Percentiles rank a stretch among this genome's conserved stretches.
Conservation (phyloP, 2,113 vertebrate species). For the Brachypodius melanocephalos region DNA sequence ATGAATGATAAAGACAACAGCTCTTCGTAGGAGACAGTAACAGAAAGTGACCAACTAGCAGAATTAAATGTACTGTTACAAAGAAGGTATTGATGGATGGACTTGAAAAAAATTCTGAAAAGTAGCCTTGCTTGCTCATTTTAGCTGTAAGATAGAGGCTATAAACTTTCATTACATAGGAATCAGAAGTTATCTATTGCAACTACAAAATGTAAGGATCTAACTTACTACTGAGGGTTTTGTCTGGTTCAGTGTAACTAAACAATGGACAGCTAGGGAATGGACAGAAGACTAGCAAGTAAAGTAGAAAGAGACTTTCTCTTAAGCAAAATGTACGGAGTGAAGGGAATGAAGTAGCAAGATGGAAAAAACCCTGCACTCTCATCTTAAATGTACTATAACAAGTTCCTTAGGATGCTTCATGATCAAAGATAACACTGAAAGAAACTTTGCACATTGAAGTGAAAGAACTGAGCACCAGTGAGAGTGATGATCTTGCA, state of each 20-base stretch:
- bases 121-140: background rate
- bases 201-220: background rate
- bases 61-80: background rate
- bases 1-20: background rate
- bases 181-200: background rate
- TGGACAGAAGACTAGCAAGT: background rate
- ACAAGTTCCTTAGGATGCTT: background rate
- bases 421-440: background rate
- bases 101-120: background rate
- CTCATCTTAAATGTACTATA: background rate
- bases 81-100: background rate
- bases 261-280: background rate
- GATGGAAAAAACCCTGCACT: background rate
- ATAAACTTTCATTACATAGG: background rate
- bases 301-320: background rate
- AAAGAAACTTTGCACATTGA: background rate
- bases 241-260: background rate
- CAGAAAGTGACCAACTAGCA: background rate
- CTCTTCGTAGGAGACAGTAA: background rate
- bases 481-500: background rate
- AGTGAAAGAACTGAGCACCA: conserved; percentile 4
- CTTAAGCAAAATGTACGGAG: background rate
- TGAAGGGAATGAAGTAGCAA: background rate
- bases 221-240: background rate
- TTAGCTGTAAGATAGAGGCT: background rate